phyloP scores from a whole-genome alignment of 2,113 vertebrate species.

The Astur gentilis region DNA sequence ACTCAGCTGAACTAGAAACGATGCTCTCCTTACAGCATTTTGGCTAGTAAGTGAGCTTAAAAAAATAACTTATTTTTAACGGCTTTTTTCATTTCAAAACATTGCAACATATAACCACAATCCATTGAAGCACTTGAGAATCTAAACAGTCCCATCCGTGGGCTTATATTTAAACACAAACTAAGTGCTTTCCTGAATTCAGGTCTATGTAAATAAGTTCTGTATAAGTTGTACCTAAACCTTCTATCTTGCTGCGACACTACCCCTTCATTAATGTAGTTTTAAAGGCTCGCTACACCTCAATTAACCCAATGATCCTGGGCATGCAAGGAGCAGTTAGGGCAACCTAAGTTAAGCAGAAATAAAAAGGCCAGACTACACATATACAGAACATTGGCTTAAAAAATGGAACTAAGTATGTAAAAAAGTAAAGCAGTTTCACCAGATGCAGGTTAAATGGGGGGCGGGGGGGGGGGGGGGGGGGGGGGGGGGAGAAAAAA shows the following conservation, averaged over 20 bases:
- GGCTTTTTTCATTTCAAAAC: constrained; percentile 17
- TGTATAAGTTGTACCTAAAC: background rate
- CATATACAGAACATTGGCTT: background rate
- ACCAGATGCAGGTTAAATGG: background rate
- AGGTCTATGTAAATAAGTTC: background rate
- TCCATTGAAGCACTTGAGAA: background rate
- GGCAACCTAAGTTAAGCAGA: background rate
- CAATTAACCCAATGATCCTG: background rate
- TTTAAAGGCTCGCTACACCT: background rate
- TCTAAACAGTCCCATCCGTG: background rate
- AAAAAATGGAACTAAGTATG: background rate
- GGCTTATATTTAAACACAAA: background rate
- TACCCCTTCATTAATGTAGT: background rate
- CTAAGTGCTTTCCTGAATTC: constrained; percentile 3
- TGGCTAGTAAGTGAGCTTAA: constrained; percentile 24
- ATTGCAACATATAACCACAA: background rate
- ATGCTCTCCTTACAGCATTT: constrained; percentile 5
- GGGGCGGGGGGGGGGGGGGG: too few species aligned
- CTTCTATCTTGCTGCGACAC: background rate
- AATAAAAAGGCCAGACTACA: background rate
- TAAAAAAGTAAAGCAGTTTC: background rate
- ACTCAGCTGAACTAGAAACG: background rate
- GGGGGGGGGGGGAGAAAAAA: background rate
- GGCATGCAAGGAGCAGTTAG: background rate
- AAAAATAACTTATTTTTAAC: constrained; percentile 25